phyloP scores from a whole-genome alignment of 92 coral and sea anemone species.

The Porites cylindrica region DNA sequence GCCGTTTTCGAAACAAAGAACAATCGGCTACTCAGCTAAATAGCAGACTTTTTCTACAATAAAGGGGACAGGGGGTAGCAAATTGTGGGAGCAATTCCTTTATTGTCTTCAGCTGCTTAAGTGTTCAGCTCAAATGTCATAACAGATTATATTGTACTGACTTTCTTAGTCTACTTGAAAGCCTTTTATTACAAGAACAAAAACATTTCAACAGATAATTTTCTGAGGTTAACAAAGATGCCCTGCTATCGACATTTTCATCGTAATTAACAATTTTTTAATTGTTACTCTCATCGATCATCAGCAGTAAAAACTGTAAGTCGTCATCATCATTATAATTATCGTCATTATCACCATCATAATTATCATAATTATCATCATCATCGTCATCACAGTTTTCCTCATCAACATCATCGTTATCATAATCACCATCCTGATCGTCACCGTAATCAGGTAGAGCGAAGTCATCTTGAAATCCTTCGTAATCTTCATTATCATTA shows the following conservation, averaged over 20 bases:
- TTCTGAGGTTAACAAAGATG: neutral
- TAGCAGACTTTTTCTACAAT: too few species aligned
- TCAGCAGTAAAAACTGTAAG: neutral
- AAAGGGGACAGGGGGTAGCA: too few species aligned
- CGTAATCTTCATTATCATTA: too few species aligned
- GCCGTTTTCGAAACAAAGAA: too few species aligned
- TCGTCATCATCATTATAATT: neutral
- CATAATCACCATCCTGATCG: neutral
- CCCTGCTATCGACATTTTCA: neutral
- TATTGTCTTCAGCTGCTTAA: too few species aligned
- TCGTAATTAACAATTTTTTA: neutral
- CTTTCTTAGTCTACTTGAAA: too few species aligned
- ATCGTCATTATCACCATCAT: neutral
- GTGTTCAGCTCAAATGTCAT: too few species aligned
- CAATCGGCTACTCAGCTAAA: too few species aligned
- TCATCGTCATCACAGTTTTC: neutral
- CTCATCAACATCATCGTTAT: neutral
- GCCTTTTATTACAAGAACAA: too few species aligned
- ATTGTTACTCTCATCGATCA: neutral
- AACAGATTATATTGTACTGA: too few species aligned
- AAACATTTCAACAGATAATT: neutral
- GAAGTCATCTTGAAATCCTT: neutral
- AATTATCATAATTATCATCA: neutral
- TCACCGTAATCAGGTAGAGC: neutral
- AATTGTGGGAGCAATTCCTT: too few species aligned